These are phyloP conservation scores for Ptychobarbus kaznakovi DNA, from an alignment of 2,797 vertebrate genomes.

Conservation along the genomic window DNA sequence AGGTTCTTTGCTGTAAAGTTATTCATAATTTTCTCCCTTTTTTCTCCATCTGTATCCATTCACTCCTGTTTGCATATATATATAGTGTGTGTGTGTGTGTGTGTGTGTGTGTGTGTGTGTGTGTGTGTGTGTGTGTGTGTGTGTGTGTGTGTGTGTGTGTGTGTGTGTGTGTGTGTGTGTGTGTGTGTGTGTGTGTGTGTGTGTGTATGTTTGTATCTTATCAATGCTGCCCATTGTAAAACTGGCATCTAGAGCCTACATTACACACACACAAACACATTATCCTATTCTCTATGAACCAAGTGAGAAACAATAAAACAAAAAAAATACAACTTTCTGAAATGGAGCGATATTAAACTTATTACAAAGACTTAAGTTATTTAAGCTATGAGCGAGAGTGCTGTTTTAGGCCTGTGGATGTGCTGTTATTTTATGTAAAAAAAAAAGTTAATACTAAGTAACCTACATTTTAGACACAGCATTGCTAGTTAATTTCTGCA, in stretches of 20 bases:
- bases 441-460: not conserved
- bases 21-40: conserved; percentile 38
- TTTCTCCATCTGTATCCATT: conserved; percentile 24
- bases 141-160: conserved; percentile 27
- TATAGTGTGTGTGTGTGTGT: conserved; percentile 35
- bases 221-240: conserved; percentile 45
- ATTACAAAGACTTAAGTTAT: not conserved
- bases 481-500: not conserved
- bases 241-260: conserved; percentile 34
- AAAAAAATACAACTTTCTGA: not conserved
- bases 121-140: not conserved
- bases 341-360: not conserved
- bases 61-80: conserved; percentile 3
- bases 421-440: not conserved
- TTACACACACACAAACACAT: conserved; percentile 36
- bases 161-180: conserved; percentile 25
- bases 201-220: conserved; percentile 31
- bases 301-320: conserved; percentile 15
- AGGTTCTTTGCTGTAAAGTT: conserved; percentile 36
- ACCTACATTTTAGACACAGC: not conserved
- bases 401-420: not conserved
- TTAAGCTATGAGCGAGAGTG: not conserved
- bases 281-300: conserved; percentile 31
- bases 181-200: conserved; percentile 35
- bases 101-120: conserved; percentile 25